Evolutionary conservation across 2,113 vertebrate genomes (phyloP), one percentile per base, ranked within the genome.

Genomic region (Carassius gibelio): DNA sequence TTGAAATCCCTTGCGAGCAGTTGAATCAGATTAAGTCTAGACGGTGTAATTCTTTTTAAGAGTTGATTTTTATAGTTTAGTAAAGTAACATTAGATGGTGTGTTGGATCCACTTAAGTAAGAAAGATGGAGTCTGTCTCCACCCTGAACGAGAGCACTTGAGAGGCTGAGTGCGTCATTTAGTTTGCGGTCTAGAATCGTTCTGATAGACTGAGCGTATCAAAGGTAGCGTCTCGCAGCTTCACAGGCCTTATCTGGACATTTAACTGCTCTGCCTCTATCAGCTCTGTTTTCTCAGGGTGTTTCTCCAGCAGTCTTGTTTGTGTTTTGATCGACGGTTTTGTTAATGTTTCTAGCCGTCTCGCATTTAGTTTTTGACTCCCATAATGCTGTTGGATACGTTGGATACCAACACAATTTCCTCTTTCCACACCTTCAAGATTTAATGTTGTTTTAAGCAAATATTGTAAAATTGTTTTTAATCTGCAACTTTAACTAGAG

Each of bases 271-370:
- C 38, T 5, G 50, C 57, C n/a, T 79, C 76, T 76, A 59, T 85
- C 83, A 78, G 82, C 26, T 30, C 57, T 86, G 64, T 87, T 87
- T 86, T 86, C 62, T 86, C 38, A 81, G 84, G 86, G 81, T 86
- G 81, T 89, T 84, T 82, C 66, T 81, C 52, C n/a, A 11, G 84
- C 62, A n/a, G 75, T 72, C 66, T 68, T 87, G 84, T 89, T 87
- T 86, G 81, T 83, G 36, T 77, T 80, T 68, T 81, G 85, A 36
- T 83, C 75, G 5, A 57, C 42, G 59, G 79, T 87, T 80, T 87
- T 86, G 74, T 83, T 59, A 83, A 42, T 42, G 26, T 84, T 36
- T 45, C 14, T 52, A 14, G 30, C 7, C 36, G n/a, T 80, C 9
- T 42, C 1, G 11, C 71, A 48, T 66, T 66, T 23, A 7, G 23